phyloP scores from a whole-genome alignment of 2,888 invertebrate genomes.

The Apamea crenata region DNA sequence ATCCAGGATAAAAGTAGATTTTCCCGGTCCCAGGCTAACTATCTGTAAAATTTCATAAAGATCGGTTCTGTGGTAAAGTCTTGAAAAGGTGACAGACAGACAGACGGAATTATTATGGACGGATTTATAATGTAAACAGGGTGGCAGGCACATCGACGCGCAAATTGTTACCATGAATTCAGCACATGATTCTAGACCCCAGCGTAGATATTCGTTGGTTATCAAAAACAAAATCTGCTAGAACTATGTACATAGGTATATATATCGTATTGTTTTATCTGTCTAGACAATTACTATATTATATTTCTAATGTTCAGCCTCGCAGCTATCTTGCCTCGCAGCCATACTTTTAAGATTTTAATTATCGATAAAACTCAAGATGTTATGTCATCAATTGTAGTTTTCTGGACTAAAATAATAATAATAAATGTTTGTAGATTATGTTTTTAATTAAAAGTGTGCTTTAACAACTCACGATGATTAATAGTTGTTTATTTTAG shows the following conservation, averaged over 20 bases:
- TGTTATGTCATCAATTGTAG: slow-evolving; percentile 18
- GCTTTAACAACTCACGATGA: slow-evolving; percentile 17
- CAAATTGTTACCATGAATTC: too few relatives aligned
- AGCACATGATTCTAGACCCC: too few relatives aligned
- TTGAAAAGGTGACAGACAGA: too few relatives aligned
- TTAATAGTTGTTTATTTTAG: slow-evolving; percentile 21
- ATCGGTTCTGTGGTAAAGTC: too few relatives aligned
- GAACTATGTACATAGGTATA: too few relatives aligned
- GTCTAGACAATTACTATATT: not conserved
- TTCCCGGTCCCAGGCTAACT: too few relatives aligned
- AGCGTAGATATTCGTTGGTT: too few relatives aligned
- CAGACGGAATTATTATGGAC: too few relatives aligned
- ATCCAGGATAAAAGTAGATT: too few relatives aligned
- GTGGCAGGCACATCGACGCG: too few relatives aligned
- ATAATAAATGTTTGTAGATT: slow-evolving; percentile 6
- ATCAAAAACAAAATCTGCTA: not conserved
- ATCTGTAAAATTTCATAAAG: too few relatives aligned
- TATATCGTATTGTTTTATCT: not conserved
- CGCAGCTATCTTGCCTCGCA: not conserved
- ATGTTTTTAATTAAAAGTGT: slow-evolving; percentile 37
- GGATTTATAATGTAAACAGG: too few relatives aligned
- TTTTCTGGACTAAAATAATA: slow-evolving; percentile 34
- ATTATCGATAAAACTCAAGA: slow-evolving; percentile 48
- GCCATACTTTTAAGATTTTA: slow-evolving; percentile 46
- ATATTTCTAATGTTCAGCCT: not conserved